Conservation (phyloP, 2,113 vertebrate species). For the Cercocebus atys region DNA sequence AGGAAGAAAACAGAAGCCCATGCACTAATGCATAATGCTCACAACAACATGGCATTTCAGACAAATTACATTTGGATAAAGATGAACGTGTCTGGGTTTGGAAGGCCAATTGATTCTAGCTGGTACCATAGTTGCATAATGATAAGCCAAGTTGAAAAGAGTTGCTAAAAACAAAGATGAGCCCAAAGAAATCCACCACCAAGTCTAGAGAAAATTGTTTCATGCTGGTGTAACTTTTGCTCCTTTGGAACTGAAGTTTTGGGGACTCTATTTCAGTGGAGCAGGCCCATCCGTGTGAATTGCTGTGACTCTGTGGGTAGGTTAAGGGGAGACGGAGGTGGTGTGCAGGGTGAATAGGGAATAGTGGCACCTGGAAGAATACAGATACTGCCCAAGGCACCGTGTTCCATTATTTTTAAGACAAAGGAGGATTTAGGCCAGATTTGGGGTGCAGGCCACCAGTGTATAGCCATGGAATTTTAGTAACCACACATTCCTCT, state of each 20-base stretch:
- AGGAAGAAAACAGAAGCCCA: slow-evolving; percentile 72
- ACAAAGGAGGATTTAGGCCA: background rate
- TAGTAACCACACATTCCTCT: background rate
- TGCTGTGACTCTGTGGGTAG: background rate
- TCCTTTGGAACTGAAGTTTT: background rate
- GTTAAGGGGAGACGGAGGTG: background rate
- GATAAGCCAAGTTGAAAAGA: slow-evolving; percentile 62
- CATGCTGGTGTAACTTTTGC: background rate
- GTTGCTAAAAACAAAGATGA: slow-evolving; percentile 29
- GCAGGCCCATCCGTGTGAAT: background rate
- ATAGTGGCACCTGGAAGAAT: background rate
- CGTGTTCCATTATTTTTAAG: background rate
- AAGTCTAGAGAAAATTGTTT: background rate
- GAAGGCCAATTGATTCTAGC: slow-evolving; percentile 68
- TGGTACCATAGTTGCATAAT: slow-evolving; percentile 57
- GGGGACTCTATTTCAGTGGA: background rate
- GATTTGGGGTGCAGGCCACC: background rate
- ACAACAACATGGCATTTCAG: slow-evolving; percentile 68
- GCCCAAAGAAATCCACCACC: background rate
- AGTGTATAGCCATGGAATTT: background rate
- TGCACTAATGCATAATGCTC: slow-evolving; percentile 52
- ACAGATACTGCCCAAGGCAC: background rate
- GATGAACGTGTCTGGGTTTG: slow-evolving; percentile 63
- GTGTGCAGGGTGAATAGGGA: background rate
- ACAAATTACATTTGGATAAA: slow-evolving; percentile 74